A percentile compares a stretch with the other conserved stretches of the same genome.
Conservation (phyloP, 1,140 invertebrate species). For the Aphis craccivora region DNA sequence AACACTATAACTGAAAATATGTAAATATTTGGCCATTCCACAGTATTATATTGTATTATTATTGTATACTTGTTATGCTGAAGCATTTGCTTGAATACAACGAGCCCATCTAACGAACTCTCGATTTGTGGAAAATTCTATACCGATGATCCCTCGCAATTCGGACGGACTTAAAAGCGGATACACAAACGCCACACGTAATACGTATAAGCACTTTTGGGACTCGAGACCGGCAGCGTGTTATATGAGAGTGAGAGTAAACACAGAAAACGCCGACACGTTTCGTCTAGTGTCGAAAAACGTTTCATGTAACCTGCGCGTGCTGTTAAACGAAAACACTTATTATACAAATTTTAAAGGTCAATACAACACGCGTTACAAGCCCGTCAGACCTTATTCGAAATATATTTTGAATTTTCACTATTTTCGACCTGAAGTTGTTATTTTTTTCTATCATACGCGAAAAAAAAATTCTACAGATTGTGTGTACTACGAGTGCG, state of each 20-base stretch:
- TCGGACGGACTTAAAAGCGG: background rate
- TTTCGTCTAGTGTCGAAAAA: background rate
- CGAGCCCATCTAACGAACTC: background rate
- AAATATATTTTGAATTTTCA: background rate
- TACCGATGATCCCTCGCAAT: background rate
- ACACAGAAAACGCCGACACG: background rate
- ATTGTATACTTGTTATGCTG: no score
- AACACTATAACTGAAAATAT: background rate
- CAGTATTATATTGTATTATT: no score
- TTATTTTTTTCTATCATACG: background rate
- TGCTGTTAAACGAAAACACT: background rate
- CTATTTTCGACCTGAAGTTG: background rate
- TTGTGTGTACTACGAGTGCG: no score
- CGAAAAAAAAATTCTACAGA: no score
- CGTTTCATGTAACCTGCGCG: background rate
- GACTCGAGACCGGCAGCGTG: background rate
- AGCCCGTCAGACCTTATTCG: background rate
- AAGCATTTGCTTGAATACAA: no score
- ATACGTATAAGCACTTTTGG: background rate
- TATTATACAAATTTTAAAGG: background rate
- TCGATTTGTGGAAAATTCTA: background rate
- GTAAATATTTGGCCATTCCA: background rate
- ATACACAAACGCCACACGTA: background rate
- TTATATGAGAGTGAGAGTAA: background rate
- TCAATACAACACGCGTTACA: background rate